Evolutionary conservation across 2,888 invertebrate genomes (phyloP).

Genomic region (Thymelicus acteon): DNA sequence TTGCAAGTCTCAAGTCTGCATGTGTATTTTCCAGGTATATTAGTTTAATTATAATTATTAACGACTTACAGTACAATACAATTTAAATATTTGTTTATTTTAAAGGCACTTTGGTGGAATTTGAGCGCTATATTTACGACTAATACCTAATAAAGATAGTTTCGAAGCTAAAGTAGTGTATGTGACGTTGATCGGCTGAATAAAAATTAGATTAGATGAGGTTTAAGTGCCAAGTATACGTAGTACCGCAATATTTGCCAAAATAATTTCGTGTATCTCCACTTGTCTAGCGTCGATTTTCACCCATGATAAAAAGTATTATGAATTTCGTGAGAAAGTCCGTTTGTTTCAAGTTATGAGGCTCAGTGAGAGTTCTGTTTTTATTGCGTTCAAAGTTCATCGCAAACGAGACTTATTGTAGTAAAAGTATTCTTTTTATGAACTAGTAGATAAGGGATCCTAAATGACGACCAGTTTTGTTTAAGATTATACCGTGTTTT

Average conservation of each 20-base stretch:
- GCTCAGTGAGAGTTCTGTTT: constrained; percentile 27
- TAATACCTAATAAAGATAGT: too few species aligned
- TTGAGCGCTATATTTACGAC: too few species aligned
- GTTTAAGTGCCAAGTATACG: not conserved
- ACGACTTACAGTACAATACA: too few species aligned
- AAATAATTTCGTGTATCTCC: constrained; percentile 24
- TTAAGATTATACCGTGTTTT: not conserved
- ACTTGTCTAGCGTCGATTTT: constrained; percentile 21
- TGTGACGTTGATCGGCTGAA: too few species aligned
- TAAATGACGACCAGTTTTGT: not conserved
- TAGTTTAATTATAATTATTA: too few species aligned
- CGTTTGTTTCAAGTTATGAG: constrained; percentile 17
- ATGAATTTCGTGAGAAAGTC: constrained; percentile 31
- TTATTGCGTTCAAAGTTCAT: constrained; percentile 37
- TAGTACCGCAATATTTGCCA: constrained; percentile 5
- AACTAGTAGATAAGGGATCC: not conserved
- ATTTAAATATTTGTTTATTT: too few species aligned
- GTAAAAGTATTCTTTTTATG: constrained; percentile 30
- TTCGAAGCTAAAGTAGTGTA: too few species aligned
- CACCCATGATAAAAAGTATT: constrained; percentile 33
- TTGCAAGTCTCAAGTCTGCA: too few species aligned
- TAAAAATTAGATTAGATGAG: too few species aligned
- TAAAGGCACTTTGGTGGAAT: too few species aligned
- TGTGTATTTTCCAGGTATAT: too few species aligned
- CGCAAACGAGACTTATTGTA: constrained; percentile 28